Conservation (phyloP, 53 echinoderm and acorn worm species). For the Holothuria leucospilota region DNA sequence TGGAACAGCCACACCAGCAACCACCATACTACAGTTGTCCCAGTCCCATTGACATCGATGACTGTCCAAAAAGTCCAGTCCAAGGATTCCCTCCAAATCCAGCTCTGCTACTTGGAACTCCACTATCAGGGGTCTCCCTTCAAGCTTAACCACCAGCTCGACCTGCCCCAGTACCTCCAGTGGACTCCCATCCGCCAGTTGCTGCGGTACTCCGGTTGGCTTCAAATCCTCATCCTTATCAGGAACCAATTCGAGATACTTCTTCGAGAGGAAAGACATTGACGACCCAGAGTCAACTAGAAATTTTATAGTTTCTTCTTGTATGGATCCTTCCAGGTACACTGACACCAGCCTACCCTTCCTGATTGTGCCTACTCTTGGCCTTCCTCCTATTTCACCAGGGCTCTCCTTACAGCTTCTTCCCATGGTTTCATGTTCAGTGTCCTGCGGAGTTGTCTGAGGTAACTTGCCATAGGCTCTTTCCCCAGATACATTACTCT, state of each 20-base stretch:
- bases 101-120: slow-evolving; percentile 47
- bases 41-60: no score
- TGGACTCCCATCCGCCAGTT: background rate
- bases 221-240: background rate
- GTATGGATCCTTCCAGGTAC: no score
- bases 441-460: no score
- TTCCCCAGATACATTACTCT: background rate
- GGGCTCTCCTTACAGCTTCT: no score
- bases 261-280: background rate
- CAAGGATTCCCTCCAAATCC: slow-evolving; percentile 45
- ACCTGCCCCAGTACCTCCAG: no score
- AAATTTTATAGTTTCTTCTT: background rate
- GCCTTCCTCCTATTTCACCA: no score
- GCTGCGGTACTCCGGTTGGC: background rate
- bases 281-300: slow-evolving; percentile 23
- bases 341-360: no score
- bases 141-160: background rate
- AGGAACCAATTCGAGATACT: background rate
- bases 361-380: no score
- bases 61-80: slow-evolving; percentile 57
- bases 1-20: slow-evolving; percentile 32
- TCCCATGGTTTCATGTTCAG: no score
- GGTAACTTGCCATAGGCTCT: no score
- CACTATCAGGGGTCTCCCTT: background rate
- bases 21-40: slow-evolving; percentile 4